These are phyloP conservation scores for Beroe ovata DNA, from an alignment of 37 sponge, comb jelly and placozoan genomes.

Conservation along the genomic window DNA sequence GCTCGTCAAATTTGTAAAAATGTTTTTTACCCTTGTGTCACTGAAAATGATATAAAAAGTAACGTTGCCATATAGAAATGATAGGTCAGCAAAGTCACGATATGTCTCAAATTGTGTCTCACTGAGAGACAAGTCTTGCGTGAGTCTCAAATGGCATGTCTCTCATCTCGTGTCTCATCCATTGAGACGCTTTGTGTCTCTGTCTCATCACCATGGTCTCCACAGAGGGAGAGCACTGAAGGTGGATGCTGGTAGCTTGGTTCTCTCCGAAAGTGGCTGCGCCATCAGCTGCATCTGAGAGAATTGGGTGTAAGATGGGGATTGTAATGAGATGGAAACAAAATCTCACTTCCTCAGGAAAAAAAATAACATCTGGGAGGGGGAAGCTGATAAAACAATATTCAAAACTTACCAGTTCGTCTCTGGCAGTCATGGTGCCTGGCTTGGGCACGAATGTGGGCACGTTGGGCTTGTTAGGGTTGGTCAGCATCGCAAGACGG, in stretches of 20 bases:
- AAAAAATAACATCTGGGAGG: too few species aligned
- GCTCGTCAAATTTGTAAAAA: too few species aligned
- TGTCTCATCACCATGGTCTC: constrained; percentile 66
- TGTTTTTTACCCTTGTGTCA: too few species aligned
- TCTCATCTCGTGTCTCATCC: too few species aligned
- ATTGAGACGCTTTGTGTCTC: neutral
- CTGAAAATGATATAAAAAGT: too few species aligned
- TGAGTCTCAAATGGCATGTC: neutral
- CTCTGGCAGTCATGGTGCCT: constrained; percentile 17
- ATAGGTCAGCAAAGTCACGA: too few species aligned
- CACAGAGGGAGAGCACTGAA: constrained; percentile 56
- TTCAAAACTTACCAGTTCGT: constrained; percentile 67
- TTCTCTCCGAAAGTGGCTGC: constrained; percentile 57
- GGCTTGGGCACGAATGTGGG: constrained; percentile 26
- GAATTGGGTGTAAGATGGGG: neutral
- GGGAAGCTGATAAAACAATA: too few species aligned
- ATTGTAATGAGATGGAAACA: neutral
- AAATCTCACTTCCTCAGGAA: too few species aligned
- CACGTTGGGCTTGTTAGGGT: constrained; percentile 26
- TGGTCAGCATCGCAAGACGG: constrained; percentile 42
- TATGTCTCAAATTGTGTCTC: too few species aligned
- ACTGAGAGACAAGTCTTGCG: too few species aligned
- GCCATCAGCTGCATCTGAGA: constrained; percentile 63
- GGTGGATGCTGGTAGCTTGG: constrained; percentile 39
- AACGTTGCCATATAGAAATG: too few species aligned